Base-by-base conservation (phyloP, 2,888 invertebrate genomes). In the Pachymerium ferrugineum region DNA sequence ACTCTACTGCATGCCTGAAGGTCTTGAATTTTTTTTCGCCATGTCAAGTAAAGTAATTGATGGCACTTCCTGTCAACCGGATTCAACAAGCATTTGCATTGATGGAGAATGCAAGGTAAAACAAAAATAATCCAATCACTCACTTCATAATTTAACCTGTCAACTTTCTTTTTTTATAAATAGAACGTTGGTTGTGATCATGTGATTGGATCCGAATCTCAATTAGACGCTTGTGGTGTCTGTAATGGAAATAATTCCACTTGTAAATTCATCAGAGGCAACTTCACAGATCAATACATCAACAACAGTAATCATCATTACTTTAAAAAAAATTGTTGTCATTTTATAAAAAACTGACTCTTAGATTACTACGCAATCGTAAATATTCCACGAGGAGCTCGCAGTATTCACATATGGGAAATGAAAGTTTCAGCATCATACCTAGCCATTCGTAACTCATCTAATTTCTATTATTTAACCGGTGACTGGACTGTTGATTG, bases 11-110 rank as follows among this genome's bases (percentile, higher is more conserved):
- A 88, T 90, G 75, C 90, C 93, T 74, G 87, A 87, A 75, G 89
- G 90, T 75, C 88, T 89, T 78, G 89, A 88, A 25, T 88, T 88
- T 78, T 89, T 91, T 71, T 90, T 90, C 67, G 89, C 90, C 80
- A 86, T 91, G 81, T 89, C 89, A 62, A 89, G 90, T 54, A 88
- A 88, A 74, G 92, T 89, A 0, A 86, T 88, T 0, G 94, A 95
- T 82, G 94, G 94, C 0, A 94, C 94, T 0, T 90, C 92, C 0
- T 95, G 94, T 80, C 89, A 88, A 73, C 85, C 89, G 42, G 93
- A 92, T 28, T 88, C 90, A 0, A 87, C 91, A 74, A 89, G 94
- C 80, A 90, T 94, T 87, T 77, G 77, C 69, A 73, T 77, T 29
- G 77, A 76, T 42, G 77, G 77, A 16, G 75, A 77, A 42, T 77